Evolutionary conservation across 2,888 invertebrate species (phyloP).

Genomic region (Omphaloscelis lunosa): DNA sequence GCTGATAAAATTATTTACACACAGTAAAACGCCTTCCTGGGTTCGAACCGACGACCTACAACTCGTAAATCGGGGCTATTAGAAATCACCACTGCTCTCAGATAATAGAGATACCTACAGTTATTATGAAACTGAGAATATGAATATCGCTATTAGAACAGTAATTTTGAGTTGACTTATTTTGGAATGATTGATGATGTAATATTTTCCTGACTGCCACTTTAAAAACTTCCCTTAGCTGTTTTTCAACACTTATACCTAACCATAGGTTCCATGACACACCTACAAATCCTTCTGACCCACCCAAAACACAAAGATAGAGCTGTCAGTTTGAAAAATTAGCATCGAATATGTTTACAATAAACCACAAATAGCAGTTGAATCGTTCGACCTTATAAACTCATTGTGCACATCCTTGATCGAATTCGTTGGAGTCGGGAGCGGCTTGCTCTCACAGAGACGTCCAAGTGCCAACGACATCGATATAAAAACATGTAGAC

Average conservation of each 20-base stretch:
- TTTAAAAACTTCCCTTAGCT: too few species aligned
- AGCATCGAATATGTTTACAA: slow-evolving; percentile 52
- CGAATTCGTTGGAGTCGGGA: slow-evolving; percentile 73
- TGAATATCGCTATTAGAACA: background rate
- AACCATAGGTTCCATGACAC: background rate
- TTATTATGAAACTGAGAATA: background rate
- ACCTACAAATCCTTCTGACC: background rate
- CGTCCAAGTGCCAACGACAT: slow-evolving; percentile 65
- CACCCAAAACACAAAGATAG: background rate
- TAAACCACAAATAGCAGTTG: slow-evolving; percentile 57
- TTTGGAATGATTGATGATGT: background rate
- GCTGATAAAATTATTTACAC: too few species aligned
- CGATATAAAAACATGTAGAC: slow-evolving; percentile 21
- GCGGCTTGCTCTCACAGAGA: slow-evolving; percentile 66
- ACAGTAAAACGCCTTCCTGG: too few species aligned
- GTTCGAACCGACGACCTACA: too few species aligned
- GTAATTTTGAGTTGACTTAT: background rate
- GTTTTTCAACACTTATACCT: background rate
- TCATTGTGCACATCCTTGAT: slow-evolving; percentile 80
- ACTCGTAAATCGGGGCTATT: too few species aligned
- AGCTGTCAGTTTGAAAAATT: slow-evolving; percentile 34
- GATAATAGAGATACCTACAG: too few species aligned
- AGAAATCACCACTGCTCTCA: too few species aligned
- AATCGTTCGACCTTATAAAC: slow-evolving; percentile 79
- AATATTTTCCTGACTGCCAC: background rate